Percentiles rank a stretch among this genome's conserved stretches.
Evolutionary conservation across 2,797 vertebrate species (phyloP).

Genomic region (Mus spretus): DNA sequence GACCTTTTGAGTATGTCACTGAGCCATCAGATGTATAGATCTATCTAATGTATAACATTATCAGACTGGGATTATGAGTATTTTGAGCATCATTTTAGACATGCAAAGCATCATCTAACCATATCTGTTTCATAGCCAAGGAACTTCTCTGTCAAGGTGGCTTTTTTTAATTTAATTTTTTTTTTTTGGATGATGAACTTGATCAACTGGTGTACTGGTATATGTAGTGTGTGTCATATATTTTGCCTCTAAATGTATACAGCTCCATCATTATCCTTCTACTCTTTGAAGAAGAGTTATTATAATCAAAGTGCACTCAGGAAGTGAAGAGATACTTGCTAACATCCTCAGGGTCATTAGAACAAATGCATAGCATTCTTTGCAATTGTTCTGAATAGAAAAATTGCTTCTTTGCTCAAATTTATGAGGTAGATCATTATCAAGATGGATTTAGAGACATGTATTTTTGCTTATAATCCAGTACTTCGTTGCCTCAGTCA

Average conservation of each 20-base stretch:
- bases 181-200: not conserved
- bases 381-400: not conserved
- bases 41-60: not conserved
- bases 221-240: not conserved
- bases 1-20: not conserved
- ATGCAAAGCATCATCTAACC: not conserved
- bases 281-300: not conserved
- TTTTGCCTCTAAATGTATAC: not conserved
- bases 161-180: not conserved
- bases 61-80: not conserved
- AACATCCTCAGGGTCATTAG: not conserved
- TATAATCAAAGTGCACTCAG: not conserved
- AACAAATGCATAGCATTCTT: not conserved
- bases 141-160: not conserved
- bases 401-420: not conserved
- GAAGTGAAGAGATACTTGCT: fast-evolving
- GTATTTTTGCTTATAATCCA: not conserved
- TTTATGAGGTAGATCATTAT: not conserved
- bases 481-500: not conserved
- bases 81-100: not conserved
- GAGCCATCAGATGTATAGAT: not conserved
- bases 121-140: not conserved
- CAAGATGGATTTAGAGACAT: not conserved
- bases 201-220: not conserved
- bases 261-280: not conserved